phyloP scores from a whole-genome alignment of 2,113 vertebrate species.

The Apteryx owenii region DNA sequence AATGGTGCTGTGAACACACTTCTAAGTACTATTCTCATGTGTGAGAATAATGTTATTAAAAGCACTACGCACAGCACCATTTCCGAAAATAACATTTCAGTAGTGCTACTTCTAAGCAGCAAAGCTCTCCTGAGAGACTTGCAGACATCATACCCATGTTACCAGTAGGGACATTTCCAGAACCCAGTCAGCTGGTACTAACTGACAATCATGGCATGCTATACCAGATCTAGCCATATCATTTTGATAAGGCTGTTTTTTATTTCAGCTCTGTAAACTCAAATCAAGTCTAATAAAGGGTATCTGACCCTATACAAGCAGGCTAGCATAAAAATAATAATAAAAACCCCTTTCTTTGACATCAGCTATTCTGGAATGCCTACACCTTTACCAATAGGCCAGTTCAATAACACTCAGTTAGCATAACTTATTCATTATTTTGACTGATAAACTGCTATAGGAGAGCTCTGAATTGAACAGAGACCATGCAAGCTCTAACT shows the following conservation, averaged over 20 bases:
- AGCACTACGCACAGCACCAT: fast-evolving
- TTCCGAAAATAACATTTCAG: neutral
- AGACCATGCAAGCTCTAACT: neutral
- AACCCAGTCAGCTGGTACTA: neutral
- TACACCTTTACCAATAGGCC: neutral
- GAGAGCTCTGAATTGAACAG: neutral
- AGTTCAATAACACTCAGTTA: neutral
- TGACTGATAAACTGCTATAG: neutral
- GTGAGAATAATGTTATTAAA: neutral
- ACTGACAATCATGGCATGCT: neutral
- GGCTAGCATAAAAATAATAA: neutral
- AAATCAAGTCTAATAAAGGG: neutral
- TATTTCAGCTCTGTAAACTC: neutral
- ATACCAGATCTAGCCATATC: neutral
- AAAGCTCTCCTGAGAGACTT: neutral
- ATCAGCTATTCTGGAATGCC: neutral
- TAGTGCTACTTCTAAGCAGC: neutral
- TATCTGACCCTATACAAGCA: neutral
- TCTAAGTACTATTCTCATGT: neutral
- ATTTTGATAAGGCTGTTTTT: neutral
- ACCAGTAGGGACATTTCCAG: neutral
- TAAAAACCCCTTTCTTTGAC: neutral
- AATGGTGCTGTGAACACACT: neutral
- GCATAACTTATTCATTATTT: neutral
- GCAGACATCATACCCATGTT: neutral